Conservation (phyloP, 2,113 vertebrate species). For the Zootoca vivipara region DNA sequence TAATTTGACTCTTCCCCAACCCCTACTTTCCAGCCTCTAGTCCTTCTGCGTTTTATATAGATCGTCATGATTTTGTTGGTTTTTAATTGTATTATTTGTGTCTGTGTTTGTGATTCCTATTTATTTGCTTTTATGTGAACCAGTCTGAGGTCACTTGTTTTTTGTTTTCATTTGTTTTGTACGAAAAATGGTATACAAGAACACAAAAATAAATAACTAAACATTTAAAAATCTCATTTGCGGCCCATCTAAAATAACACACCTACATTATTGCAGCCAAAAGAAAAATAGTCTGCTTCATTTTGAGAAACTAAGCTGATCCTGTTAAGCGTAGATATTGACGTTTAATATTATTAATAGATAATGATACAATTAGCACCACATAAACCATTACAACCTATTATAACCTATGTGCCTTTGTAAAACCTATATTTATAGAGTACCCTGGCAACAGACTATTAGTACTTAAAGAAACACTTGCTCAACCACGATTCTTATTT, state of each 20-base stretch:
- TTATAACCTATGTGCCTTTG: constrained; percentile 74
- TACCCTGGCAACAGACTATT: constrained; percentile 60
- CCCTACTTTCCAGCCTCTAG: too few relatives aligned
- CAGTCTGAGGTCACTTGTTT: too few relatives aligned
- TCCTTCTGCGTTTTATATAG: too few relatives aligned
- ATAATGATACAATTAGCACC: constrained; percentile 82
- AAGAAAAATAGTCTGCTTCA: constrained; percentile 74
- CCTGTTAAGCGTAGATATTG: constrained; percentile 77
- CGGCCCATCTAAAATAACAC: constrained; percentile 52
- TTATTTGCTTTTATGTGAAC: too few relatives aligned
- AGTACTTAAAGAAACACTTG: constrained; percentile 56
- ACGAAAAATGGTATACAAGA: too few relatives aligned
- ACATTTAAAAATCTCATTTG: constrained; percentile 3
- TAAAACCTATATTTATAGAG: constrained; percentile 64
- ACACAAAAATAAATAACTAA: too few relatives aligned
- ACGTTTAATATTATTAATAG: constrained; percentile 81
- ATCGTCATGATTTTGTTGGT: too few relatives aligned
- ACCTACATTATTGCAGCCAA: not conserved
- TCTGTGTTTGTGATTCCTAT: too few relatives aligned
- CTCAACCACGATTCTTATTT: constrained; percentile 52
- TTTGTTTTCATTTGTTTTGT: too few relatives aligned
- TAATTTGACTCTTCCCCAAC: too few relatives aligned
- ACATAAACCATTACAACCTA: constrained; percentile 72
- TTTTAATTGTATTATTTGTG: too few relatives aligned
- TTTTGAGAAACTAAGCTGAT: constrained; percentile 76